Evolutionary conservation across 2,888 invertebrate species (phyloP).

Genomic region (Epirrita christyi): DNA sequence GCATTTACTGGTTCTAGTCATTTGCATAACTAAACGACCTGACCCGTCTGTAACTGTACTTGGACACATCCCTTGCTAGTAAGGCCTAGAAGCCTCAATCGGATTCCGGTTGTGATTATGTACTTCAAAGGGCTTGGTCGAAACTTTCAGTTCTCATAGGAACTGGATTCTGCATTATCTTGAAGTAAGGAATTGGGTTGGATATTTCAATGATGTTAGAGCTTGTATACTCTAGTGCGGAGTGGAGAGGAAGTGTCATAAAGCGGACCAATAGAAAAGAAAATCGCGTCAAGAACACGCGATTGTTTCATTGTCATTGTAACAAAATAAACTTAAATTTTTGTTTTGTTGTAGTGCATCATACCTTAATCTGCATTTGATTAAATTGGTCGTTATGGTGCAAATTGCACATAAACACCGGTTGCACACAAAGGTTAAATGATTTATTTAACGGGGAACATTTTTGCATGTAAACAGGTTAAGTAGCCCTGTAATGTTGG

Average conservation of each 20-base stretch:
- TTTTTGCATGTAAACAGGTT: slow-evolving; percentile 11
- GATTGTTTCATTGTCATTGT: too few species aligned
- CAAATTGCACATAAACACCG: slow-evolving; percentile 1
- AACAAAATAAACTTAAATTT: too few species aligned
- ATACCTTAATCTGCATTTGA: too few species aligned
- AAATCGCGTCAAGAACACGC: too few species aligned
- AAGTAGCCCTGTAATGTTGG: slow-evolving; percentile 9
- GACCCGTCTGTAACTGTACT: slow-evolving; percentile 27
- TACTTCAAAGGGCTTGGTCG: slow-evolving; percentile 19
- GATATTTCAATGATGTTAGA: too few species aligned
- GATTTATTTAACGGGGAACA: slow-evolving; percentile 11
- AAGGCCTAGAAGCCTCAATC: slow-evolving; percentile 22
- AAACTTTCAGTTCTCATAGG: slow-evolving; percentile 8
- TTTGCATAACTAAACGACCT: slow-evolving; percentile 35
- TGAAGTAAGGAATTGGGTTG: too few species aligned
- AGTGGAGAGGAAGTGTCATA: too few species aligned
- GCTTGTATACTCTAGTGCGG: too few species aligned
- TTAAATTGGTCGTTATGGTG: not conserved
- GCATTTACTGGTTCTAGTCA: slow-evolving; percentile 36
- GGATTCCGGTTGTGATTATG: slow-evolving; percentile 19
- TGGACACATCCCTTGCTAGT: slow-evolving; percentile 24
- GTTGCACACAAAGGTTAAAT: slow-evolving; percentile 12
- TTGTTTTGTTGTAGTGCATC: too few species aligned
- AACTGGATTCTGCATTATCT: slow-evolving; percentile 1
- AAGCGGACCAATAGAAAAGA: too few species aligned